phyloP scores from a whole-genome alignment of 2,888 invertebrate species.

The Steinernema hermaphroditum region DNA sequence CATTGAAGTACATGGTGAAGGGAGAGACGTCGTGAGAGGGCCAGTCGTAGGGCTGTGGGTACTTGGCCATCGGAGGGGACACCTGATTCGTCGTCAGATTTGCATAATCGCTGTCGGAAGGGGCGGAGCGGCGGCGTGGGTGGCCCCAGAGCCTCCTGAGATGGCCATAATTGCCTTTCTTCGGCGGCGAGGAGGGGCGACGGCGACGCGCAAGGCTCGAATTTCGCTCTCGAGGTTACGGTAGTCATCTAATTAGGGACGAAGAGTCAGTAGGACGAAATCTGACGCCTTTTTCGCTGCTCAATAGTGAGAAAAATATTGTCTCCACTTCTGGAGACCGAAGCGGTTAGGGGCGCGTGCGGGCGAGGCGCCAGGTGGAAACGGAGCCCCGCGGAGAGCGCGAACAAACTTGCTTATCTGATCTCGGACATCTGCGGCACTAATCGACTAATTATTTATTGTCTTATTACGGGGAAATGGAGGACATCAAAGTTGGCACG shows the following conservation, averaged over 20 bases:
- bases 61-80: constrained; percentile 25
- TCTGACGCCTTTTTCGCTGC: constrained; percentile 1
- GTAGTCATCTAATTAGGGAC: constrained; percentile 24
- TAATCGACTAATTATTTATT: constrained; percentile 12
- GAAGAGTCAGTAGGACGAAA: constrained; percentile 22
- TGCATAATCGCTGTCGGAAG: constrained; percentile 8
- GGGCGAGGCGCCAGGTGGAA: neutral
- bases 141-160: constrained; percentile 1
- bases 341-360: neutral
- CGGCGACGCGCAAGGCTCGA: constrained; percentile 21
- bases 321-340: neutral
- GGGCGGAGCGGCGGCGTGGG: neutral
- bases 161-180: constrained; percentile 25
- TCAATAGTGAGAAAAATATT: neutral
- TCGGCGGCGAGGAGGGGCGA: neutral
- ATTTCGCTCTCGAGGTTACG: constrained; percentile 26
- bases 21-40: constrained; percentile 1
- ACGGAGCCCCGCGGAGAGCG: neutral
- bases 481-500: neutral
- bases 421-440: constrained; percentile 18
- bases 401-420: constrained; percentile 18
- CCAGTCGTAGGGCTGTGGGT: constrained; percentile 20
- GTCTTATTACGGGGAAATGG: neutral
- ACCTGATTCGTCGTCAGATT: constrained; percentile 27
- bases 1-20: constrained; percentile 19